These are phyloP conservation scores for Melitaea athalia DNA, from an alignment of 2,888 invertebrate genomes.

Conservation along the genomic window DNA sequence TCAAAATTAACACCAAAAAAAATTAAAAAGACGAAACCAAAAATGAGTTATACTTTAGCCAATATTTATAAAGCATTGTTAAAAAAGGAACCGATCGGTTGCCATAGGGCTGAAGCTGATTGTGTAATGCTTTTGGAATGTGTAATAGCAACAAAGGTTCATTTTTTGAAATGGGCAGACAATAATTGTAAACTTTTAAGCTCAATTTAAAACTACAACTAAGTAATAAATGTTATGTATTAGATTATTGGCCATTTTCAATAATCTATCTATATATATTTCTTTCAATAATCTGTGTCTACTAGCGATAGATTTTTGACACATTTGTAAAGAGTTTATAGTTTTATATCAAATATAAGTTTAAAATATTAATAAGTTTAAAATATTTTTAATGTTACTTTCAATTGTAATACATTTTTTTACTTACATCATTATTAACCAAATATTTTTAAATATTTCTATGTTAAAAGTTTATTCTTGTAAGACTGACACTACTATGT, in stretches of 20 bases:
- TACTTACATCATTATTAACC: too few relatives aligned
- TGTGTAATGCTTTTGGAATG: slow-evolving; percentile 84
- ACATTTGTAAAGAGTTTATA: too few relatives aligned
- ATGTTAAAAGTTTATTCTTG: too few relatives aligned
- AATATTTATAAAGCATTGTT: slow-evolving; percentile 82
- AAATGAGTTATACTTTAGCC: slow-evolving; percentile 71
- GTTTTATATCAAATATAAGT: too few relatives aligned
- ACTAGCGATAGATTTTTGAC: too few relatives aligned
- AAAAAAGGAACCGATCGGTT: slow-evolving; percentile 63
- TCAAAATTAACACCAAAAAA: slow-evolving; percentile 44
- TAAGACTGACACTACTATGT: too few relatives aligned
- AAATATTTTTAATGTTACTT: too few relatives aligned
- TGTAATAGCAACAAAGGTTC: slow-evolving; percentile 77
- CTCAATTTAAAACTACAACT: neutral
- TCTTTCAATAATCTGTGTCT: too few relatives aligned
- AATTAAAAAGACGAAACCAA: slow-evolving; percentile 36
- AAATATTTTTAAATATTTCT: too few relatives aligned
- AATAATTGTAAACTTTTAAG: slow-evolving; percentile 51
- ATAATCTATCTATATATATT: neutral
- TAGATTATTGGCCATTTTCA: neutral
- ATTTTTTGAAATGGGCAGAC: slow-evolving; percentile 82
- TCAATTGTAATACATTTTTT: too few relatives aligned
- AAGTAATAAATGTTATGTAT: neutral
- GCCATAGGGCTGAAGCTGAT: slow-evolving; percentile 87
- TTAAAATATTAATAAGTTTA: too few relatives aligned